These are phyloP conservation scores for Rhinoptilus africanus DNA, from an alignment of 2,113 vertebrate genomes.

Conservation along the genomic window DNA sequence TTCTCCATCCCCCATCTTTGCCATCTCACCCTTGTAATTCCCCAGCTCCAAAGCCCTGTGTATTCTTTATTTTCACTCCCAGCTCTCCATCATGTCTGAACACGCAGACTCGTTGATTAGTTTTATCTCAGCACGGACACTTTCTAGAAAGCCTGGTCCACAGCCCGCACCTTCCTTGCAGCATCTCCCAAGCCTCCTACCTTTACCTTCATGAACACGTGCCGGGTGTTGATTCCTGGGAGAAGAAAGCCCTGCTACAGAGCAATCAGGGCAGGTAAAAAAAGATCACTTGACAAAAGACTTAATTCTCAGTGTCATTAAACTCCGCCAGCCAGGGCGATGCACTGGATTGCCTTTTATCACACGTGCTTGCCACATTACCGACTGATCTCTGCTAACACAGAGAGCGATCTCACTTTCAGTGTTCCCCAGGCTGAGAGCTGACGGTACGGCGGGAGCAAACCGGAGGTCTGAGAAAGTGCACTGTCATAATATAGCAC, in stretches of 20 bases:
- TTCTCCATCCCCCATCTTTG: not conserved
- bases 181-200: not conserved
- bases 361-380: not conserved
- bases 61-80: not conserved
- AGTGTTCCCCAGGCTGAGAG: not conserved
- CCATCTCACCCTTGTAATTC: not conserved
- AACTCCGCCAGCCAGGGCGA: not conserved
- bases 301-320: conserved; percentile 26
- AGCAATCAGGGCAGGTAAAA: not conserved
- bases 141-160: not conserved
- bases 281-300: not conserved
- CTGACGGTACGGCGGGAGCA: not conserved
- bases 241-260: not conserved
- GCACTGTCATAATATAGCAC: not conserved
- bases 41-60: not conserved
- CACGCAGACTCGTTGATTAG: not conserved
- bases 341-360: not conserved
- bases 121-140: not conserved
- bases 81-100: not conserved
- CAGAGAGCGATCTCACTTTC: not conserved
- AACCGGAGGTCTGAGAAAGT: not conserved
- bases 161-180: not conserved
- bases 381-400: not conserved
- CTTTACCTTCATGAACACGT: not conserved
- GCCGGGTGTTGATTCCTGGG: not conserved